Base-by-base conservation (phyloP, 2,113 vertebrate species). In the Ardeotis arabs region DNA sequence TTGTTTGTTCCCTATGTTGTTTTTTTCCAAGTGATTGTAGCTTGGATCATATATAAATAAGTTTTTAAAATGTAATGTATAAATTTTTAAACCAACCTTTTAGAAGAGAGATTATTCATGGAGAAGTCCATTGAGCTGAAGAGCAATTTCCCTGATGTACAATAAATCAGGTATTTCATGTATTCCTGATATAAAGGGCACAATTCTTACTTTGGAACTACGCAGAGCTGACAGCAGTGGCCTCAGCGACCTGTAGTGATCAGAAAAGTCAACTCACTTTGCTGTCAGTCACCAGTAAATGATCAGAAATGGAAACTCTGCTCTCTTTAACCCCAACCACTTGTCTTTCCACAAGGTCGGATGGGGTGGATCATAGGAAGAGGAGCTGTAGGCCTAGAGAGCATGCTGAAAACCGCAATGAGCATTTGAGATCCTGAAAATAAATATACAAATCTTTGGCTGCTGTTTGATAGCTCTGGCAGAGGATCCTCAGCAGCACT, bases 271-370 rank as follows among this genome's bases (percentile, higher is more conserved):
- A 72, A 35, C 23, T 68, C 28, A 35, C 23, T 60, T 82, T 84
- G 17, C 33, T 4, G 2, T 72, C 58, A 39, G 39, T 68, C 2
- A 12, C 20, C 9, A 2, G 1, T 52, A 67, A 78, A 73, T 0
- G 4, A 62, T 77, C 70, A 59, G 59, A 95, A 90, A 33, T 68
- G 35, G 33, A 88, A 96, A 75, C 59, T 63, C 35, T 70, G 33
- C 28, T 86, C 11, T 83, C 49, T 76, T 16, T 77, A 44, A 69
- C 9, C 5, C 87, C 49, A 79, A 0, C 28, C 29, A 24, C 7
- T 45, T 45, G 23, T 69, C 22, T 41, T 87, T 82, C 47, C 20
- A 76, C 12, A 49, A 39, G 27, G 24, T 29, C 0, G 0, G 14
- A 10, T 39, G 12, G 15, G 3, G 14, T 64, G 33, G 12, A 21